Evolutionary conservation across 2,888 invertebrate genomes (phyloP).

Genomic region (Trachelus stipa): DNA sequence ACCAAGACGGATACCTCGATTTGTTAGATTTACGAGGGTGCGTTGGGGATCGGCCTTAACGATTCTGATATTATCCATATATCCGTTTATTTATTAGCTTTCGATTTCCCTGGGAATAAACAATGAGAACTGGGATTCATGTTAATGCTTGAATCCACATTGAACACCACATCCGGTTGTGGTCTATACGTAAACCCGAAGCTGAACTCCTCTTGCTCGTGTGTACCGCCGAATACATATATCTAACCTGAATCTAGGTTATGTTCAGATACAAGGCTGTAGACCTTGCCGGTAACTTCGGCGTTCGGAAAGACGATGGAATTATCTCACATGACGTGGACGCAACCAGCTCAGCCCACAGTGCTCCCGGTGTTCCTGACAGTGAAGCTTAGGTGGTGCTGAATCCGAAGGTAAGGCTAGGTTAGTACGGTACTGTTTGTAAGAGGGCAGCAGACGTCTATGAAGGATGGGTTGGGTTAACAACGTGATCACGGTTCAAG

Average conservation of each 20-base stretch:
- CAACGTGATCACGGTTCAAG: conserved; percentile 55
- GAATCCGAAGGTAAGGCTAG: not conserved
- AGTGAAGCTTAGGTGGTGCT: not conserved
- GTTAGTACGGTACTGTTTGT: not conserved
- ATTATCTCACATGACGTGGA: not conserved
- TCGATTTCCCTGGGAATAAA: not conserved
- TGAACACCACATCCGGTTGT: not conserved
- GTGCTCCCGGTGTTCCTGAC: not conserved
- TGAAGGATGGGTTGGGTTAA: conserved; percentile 41
- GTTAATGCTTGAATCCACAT: not conserved
- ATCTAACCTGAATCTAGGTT: not conserved
- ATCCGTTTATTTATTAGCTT: not conserved
- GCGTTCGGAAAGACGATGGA: not conserved
- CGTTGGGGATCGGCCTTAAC: not conserved
- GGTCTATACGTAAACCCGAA: not conserved
- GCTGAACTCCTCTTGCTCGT: not conserved
- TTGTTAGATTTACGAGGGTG: not conserved
- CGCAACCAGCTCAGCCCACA: not conserved
- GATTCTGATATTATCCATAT: not conserved
- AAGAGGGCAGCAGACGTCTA: not conserved
- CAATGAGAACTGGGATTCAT: not conserved
- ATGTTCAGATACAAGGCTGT: not conserved
- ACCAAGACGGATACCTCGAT: not conserved
- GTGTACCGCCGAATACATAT: not conserved
- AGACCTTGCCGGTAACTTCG: not conserved